phyloP scores from a whole-genome alignment of 2,888 invertebrate species.

The Ypsolopha sequella region DNA sequence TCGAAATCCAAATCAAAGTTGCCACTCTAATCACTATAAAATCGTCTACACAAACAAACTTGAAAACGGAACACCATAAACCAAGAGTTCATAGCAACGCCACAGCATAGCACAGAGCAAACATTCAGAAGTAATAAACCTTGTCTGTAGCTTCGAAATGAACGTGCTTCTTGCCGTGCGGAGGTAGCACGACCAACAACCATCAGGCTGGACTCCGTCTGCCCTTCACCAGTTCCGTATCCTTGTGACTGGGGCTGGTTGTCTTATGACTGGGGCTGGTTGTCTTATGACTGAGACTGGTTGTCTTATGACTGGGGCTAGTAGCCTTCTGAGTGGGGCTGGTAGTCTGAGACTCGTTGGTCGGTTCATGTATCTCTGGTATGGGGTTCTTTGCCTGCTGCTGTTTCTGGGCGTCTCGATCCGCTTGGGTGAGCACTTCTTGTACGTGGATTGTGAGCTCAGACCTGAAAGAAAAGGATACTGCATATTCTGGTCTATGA shows the following conservation, averaged over 20 bases:
- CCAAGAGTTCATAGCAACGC: too few relatives aligned
- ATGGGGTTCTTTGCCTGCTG: background rate
- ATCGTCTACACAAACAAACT: too few relatives aligned
- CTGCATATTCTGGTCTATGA: background rate
- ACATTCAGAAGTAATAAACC: slow-evolving; percentile 49
- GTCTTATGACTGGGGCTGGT: background rate
- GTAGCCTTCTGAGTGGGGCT: background rate
- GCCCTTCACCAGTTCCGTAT: slow-evolving; percentile 15
- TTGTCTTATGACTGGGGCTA: background rate
- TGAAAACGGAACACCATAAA: too few relatives aligned
- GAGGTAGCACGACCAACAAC: slow-evolving; percentile 53
- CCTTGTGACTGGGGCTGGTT: slow-evolving; percentile 6
- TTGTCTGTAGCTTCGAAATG: slow-evolving; percentile 57
- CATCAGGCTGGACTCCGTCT: slow-evolving; percentile 44
- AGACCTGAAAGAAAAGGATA: slow-evolving; percentile 16
- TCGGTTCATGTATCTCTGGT: slow-evolving; percentile 46
- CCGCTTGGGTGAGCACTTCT: slow-evolving; percentile 53
- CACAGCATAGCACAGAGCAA: too few relatives aligned
- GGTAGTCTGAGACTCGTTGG: background rate
- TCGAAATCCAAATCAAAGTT: too few relatives aligned
- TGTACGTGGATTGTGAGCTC: slow-evolving; percentile 59
- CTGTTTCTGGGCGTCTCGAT: slow-evolving; percentile 21
- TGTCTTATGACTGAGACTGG: background rate
- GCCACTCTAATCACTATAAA: too few relatives aligned
- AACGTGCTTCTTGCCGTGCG: slow-evolving; percentile 56